Evolutionary conservation across 1,140 invertebrate genomes (phyloP).

Genomic region (Drosophila jambulina): DNA sequence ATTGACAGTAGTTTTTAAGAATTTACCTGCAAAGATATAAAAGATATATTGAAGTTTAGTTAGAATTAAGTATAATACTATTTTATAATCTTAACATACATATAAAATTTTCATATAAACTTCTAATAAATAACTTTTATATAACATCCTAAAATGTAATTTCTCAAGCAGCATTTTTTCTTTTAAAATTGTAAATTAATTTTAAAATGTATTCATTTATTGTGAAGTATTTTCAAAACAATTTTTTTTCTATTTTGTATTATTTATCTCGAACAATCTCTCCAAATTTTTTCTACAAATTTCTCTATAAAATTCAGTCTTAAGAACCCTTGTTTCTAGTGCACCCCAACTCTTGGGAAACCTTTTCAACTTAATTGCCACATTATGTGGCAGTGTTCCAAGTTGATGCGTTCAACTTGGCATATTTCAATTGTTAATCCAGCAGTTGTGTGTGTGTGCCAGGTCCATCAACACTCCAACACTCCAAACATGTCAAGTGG

Average conservation of each 20-base stretch:
- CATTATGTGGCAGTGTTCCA: slow-evolving; percentile 53
- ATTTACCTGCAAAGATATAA: slow-evolving; percentile 25
- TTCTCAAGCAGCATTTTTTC: neutral
- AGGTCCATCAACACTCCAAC: slow-evolving; percentile 53
- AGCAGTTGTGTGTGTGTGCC: slow-evolving; percentile 38
- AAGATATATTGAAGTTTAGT: neutral
- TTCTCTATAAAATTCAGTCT: neutral
- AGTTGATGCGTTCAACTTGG: slow-evolving; percentile 52
- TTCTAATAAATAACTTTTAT: neutral
- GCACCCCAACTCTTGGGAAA: slow-evolving; percentile 5
- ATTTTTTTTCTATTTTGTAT: no score
- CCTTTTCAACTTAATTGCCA: slow-evolving; percentile 52
- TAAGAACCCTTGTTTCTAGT: slow-evolving; percentile 1
- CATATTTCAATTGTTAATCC: slow-evolving; percentile 57
- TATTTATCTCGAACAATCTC: no score
- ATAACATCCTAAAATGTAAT: neutral
- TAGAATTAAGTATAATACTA: neutral
- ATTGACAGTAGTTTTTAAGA: no score
- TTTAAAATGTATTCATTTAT: neutral
- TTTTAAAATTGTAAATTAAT: neutral
- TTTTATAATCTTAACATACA: neutral
- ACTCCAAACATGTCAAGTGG: slow-evolving; percentile 62
- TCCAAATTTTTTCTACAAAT: neutral
- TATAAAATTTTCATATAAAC: neutral
- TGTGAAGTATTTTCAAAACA: neutral